Evolutionary conservation across 2,888 invertebrate genomes (phyloP).

Genomic region (Cephus spinipes): DNA sequence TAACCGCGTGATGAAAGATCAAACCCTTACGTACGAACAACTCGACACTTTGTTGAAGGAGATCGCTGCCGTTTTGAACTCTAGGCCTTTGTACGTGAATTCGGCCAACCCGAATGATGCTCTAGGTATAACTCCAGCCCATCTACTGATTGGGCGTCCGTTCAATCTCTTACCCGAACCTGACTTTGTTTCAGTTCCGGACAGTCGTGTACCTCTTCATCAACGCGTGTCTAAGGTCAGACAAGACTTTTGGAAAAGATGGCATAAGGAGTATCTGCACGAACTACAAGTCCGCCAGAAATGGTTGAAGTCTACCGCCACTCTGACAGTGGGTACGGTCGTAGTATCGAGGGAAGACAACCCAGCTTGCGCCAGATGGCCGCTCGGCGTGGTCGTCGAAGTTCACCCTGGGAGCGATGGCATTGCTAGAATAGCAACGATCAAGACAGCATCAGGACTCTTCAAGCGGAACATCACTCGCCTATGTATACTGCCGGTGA

Average conservation of each 20-base stretch:
- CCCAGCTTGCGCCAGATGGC: slow-evolving; percentile 35
- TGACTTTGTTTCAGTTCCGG: slow-evolving; percentile 26
- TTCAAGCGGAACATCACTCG: slow-evolving; percentile 27
- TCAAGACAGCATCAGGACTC: slow-evolving; percentile 28
- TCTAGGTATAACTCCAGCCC: slow-evolving; percentile 26
- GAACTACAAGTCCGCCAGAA: slow-evolving; percentile 43
- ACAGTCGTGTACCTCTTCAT: slow-evolving; percentile 36
- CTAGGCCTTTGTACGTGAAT: slow-evolving; percentile 19
- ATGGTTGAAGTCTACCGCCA: slow-evolving; percentile 29
- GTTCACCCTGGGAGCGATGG: slow-evolving; percentile 42
- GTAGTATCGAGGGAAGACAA: slow-evolving; percentile 43
- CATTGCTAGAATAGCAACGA: slow-evolving; percentile 34
- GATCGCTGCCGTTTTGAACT: slow-evolving; percentile 27
- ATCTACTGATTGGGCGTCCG: slow-evolving; percentile 43
- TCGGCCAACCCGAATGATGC: slow-evolving; percentile 29
- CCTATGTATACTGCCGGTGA: slow-evolving; percentile 22
- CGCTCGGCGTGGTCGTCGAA: slow-evolving; percentile 31
- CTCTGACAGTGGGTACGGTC: slow-evolving; percentile 27
- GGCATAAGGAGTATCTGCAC: slow-evolving; percentile 38
- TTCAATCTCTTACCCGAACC: slow-evolving; percentile 32
- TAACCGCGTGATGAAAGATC: slow-evolving; percentile 14
- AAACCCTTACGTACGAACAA: slow-evolving; percentile 22
- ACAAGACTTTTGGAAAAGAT: slow-evolving; percentile 40
- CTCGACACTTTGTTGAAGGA: slow-evolving; percentile 21
- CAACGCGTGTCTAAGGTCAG: slow-evolving; percentile 33